Conservation (phyloP, 37 sponge, comb jelly and placozoan genomes). For the Lycopodina hypogea region DNA sequence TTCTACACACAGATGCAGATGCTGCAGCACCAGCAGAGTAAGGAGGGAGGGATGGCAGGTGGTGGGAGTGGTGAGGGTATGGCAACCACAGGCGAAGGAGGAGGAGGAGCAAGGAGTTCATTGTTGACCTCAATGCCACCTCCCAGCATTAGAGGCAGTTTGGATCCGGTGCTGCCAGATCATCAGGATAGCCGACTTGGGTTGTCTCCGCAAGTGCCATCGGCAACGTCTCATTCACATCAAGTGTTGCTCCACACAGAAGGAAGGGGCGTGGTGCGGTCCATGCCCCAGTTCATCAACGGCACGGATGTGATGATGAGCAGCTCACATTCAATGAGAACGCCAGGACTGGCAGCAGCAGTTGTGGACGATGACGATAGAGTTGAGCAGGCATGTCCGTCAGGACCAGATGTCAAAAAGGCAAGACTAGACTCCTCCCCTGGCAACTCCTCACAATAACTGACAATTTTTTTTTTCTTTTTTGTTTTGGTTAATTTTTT, state of each 20-base stretch:
- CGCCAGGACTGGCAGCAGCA: not conserved
- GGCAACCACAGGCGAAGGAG: not conserved
- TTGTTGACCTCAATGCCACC: not conserved
- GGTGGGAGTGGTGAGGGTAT: not conserved
- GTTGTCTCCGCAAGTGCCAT: not conserved
- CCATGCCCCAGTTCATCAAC: constrained; percentile 29
- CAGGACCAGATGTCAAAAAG: not conserved
- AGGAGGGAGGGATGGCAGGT: not conserved
- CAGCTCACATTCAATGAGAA: constrained; percentile 1
- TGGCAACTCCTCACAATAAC: not conserved
- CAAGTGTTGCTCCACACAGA: no score
- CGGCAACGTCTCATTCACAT: no score
- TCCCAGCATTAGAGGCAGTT: not conserved
- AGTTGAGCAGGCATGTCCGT: not conserved
- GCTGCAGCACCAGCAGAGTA: constrained; percentile 22
- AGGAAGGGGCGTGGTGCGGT: not conserved
- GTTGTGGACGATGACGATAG: not conserved
- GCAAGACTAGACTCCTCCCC: constrained; percentile 14
- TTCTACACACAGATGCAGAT: constrained; percentile 27
- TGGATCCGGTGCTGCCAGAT: not conserved
- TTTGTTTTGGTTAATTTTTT: not conserved
- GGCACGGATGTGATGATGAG: constrained; percentile 39
- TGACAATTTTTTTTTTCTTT: not conserved
- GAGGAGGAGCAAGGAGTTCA: not conserved
- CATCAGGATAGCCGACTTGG: not conserved